These are phyloP conservation scores for Ryuthela nishihirai DNA, from an alignment of 2,888 invertebrate species.

Conservation along the genomic window DNA sequence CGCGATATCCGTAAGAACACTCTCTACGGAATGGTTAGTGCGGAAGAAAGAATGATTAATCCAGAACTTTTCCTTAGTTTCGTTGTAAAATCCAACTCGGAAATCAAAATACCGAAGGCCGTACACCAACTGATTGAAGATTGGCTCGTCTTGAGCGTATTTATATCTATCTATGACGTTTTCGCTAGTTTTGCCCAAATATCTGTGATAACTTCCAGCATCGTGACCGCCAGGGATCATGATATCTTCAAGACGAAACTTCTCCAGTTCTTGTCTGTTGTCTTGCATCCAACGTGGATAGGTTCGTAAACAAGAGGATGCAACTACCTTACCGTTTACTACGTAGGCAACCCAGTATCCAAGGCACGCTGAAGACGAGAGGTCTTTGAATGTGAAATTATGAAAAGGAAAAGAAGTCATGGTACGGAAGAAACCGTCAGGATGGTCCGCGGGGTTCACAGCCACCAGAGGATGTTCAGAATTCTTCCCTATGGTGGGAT, in stretches of 20 bases:
- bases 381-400: conserved; percentile 5
- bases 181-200: not conserved
- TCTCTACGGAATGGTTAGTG: conserved; percentile 23
- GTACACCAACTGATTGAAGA: conserved; percentile 37
- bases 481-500: not conserved
- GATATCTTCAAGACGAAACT: conserved; percentile 11
- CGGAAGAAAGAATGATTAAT: conserved; percentile 34
- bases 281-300: conserved; percentile 84
- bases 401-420: conserved; percentile 5
- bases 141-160: conserved; percentile 39
- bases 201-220: conserved; percentile 34
- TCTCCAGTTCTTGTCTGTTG: conserved; percentile 47
- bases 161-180: conserved; percentile 30
- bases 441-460: not conserved
- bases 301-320: conserved; percentile 63
- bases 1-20: conserved; percentile 52
- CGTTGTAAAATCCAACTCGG: conserved; percentile 26
- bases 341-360: conserved; percentile 41
- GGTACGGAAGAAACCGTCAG: conserved; percentile 16
- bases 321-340: conserved; percentile 44
- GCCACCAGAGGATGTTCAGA: not conserved
- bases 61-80: conserved; percentile 19
- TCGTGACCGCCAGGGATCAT: conserved; percentile 42
- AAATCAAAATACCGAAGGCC: conserved; percentile 37
- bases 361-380: conserved; percentile 26